A percentile compares a stretch with the other conserved stretches of the same genome.
Evolutionary conservation across 2,113 vertebrate genomes (phyloP).

Genomic region (Chrysemys picta): DNA sequence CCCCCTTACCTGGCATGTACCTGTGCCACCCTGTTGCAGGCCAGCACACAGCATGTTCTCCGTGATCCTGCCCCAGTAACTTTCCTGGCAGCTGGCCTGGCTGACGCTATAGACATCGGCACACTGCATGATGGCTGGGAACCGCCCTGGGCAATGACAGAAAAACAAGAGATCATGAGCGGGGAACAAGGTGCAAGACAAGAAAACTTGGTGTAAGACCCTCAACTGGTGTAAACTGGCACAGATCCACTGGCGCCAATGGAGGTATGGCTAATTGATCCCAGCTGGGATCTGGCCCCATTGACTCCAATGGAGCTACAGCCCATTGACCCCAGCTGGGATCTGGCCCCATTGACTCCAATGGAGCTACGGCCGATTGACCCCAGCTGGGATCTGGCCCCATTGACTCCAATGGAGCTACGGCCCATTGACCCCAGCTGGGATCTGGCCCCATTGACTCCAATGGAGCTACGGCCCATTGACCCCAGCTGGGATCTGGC

Average conservation of each 20-base stretch:
- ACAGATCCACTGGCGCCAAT: not conserved
- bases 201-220: not conserved
- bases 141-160: constrained; percentile 12
- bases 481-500: not conserved
- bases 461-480: not conserved
- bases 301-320: no score
- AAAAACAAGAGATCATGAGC: not conserved
- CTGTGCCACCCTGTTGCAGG: constrained; percentile 21
- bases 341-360: no score
- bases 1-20: constrained; percentile 62
- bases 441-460: not conserved
- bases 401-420: no score
- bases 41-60: constrained; percentile 66
- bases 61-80: constrained; percentile 26
- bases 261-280: not conserved
- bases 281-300: no score
- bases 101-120: constrained; percentile 38
- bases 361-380: not conserved
- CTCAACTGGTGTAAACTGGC: not conserved
- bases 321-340: no score
- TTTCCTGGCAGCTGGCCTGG: constrained; percentile 9
- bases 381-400: no score
- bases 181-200: not conserved
- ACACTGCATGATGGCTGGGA: constrained; percentile 30
- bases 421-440: not conserved